Evolutionary conservation across 64 coral and sea anemone species (phyloP), one percentile per base, ranked within the genome.

Genomic region (Actinia equina): DNA sequence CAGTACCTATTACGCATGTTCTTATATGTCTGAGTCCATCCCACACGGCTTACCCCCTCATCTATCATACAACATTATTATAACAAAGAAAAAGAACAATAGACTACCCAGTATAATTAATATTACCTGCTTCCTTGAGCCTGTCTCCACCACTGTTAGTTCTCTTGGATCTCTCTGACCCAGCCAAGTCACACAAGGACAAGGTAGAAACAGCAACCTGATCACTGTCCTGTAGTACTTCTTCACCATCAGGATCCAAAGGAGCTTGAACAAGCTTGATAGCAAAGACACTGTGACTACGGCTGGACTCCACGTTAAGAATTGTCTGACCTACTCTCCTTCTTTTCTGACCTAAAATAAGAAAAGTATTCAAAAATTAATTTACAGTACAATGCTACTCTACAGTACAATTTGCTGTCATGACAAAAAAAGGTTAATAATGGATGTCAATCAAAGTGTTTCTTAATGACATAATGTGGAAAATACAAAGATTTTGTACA

Each of bases 171-270:
- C 97, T 92, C 49, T 99, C 97, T 56, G 97, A 99, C 43, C 97
- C 97, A 86, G 97, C 97, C 59, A 99, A 58, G 84, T 99, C 97
- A 91, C 97, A 99, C 74, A 99, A 77, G 7, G 97, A 99, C 88
- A 99, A 74, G 26, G 93, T 99, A 37, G 86, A 87, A 12, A 99
- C 90, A 11, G 93, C 90, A 77, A 99, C 86, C 41, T 99, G 93
- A 22, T 95, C 86, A 69, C 91, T 95, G 71, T 98, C 96, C 96
- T 98, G 90, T n/a, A 98, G 61, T 44, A 98, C 90, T 19, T 94
- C 90, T 84, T 98, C 96, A 67, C 96, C 96, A 90, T 94, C 96
- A 76, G 96, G 96, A 43, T 98, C 96, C 11, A 98, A 54, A 43
- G 96, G 96, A 10, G 89, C 96, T 71, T 98, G 96, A 6, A 94